Evolutionary conservation across 1,140 invertebrate species (phyloP).

Genomic region (Drosophila persimilis): DNA sequence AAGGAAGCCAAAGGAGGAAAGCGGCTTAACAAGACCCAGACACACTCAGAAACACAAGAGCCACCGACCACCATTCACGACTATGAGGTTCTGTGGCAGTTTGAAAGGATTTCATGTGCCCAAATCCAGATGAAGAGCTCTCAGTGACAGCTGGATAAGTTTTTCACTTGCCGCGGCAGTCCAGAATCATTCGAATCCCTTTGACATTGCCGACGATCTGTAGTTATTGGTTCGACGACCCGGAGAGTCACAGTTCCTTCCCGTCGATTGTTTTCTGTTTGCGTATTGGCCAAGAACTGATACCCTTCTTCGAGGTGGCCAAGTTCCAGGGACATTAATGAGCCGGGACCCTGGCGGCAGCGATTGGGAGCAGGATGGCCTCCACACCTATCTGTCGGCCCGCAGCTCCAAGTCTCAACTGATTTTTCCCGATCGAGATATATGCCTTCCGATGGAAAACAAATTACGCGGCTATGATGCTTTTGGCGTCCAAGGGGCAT

Average conservation of each 20-base stretch:
- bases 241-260: constrained; percentile 28
- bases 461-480: too few species aligned
- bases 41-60: neutral
- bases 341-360: accelerated
- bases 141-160: too few species aligned
- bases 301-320: constrained; percentile 14
- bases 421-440: too few species aligned
- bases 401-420: neutral
- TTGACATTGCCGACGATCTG: neutral
- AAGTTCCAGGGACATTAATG: constrained; percentile 14
- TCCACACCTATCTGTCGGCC: constrained; percentile 8
- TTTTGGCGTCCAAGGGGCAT: too few species aligned
- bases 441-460: too few species aligned
- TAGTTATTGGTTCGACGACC: constrained; percentile 24
- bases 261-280: too few species aligned
- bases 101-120: neutral
- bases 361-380: constrained; percentile 29
- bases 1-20: too few species aligned
- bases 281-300: too few species aligned
- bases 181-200: neutral
- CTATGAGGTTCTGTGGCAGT: neutral
- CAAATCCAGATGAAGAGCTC: neutral
- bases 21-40: too few species aligned
- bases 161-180: too few species aligned
- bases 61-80: neutral